Percentiles rank a stretch among this genome's conserved stretches.
phyloP scores from a whole-genome alignment of 1,140 invertebrate species.

The Drosophila sturtevanti region DNA sequence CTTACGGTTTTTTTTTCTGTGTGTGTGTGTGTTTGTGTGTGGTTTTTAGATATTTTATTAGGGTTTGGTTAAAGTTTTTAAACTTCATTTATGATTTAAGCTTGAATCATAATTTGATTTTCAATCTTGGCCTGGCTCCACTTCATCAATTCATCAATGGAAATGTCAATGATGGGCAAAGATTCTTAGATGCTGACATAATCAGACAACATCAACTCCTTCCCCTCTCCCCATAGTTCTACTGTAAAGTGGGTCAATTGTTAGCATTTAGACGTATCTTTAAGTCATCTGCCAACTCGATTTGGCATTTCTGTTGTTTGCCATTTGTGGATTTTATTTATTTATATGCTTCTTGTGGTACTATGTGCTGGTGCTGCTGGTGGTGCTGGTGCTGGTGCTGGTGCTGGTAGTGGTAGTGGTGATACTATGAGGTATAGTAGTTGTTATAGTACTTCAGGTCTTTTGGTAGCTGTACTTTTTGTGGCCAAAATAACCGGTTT shows the following conservation, averaged over 20 bases:
- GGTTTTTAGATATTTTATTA: neutral
- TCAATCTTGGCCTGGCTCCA: constrained; percentile 25
- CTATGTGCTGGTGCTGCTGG: constrained; percentile 9
- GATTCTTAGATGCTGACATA: constrained; percentile 62
- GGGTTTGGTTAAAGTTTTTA: constrained; percentile 1
- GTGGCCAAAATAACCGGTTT: constrained; percentile 45
- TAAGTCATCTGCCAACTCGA: constrained; percentile 48
- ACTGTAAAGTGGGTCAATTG: constrained; percentile 71
- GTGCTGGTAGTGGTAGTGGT: no score
- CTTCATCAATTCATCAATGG: constrained; percentile 64
- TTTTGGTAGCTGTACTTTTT: constrained; percentile 52
- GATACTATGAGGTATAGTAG: constrained; percentile 32
- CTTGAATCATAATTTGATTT: constrained; percentile 19
- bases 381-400: no score
- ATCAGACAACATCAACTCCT: constrained; percentile 28
- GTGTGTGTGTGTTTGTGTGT: neutral
- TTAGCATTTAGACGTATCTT: constrained; percentile 67
- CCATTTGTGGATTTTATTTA: constrained; percentile 34
- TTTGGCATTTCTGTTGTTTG: constrained; percentile 47
- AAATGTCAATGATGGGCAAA: constrained; percentile 62
- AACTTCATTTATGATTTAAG: constrained; percentile 18
- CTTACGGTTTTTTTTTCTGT: constrained; percentile 59
- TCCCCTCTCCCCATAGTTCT: constrained; percentile 12
- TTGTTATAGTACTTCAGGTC: constrained; percentile 46
- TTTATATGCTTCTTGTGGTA: neutral